Base-by-base conservation (phyloP, 1,140 invertebrate genomes). In the Pentalonia nigronervosa region DNA sequence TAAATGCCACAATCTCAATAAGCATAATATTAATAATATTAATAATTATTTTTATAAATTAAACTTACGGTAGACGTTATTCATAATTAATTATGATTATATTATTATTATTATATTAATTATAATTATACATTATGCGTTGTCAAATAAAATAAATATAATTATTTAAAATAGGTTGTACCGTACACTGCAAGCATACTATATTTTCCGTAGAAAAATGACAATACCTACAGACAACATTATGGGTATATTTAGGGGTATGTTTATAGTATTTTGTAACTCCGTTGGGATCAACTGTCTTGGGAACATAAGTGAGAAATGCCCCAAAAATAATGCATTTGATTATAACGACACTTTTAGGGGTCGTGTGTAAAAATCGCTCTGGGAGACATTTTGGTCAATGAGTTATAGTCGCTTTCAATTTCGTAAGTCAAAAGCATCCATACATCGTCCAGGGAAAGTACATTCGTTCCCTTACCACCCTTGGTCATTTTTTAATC, bases 331-430 rank as follows among this genome's bases (percentile, higher is more conserved):
- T 50, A 20, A 53, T 30, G 34, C 45, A 88, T 50, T 36, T 67
- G 89, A 47, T 41, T 90, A 90, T 60, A 90, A 90, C 36, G 89
- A 67, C 41, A 2, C 41, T 34, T 48, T 90, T 8, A 20, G 89
- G 50, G 53, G 56, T 30, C 4, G 11, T 1, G n/a, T 41, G n/a
- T 56, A 23, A 53, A 48, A 90, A 90, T 67, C 89, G 89, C 53
- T 90, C 67, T 67, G 89, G 53, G 89, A 90, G 53, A 56, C 53
- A 90, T 90, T 90, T 90, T n/a, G n/a, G 48, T 50, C n/a, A 90
- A 90, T 56, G 88, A 90, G 50, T 90, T 90, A 90, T 90, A 20
- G 41, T 47, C 56, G 23, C 89, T 60, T 60, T 67, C 89, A 90
- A 45, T 56, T 45, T 45, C 34, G 56, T 41, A 41, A 41, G 25